A percentile compares a stretch with the other conserved stretches of the same genome.
Conservation (phyloP, 2,113 vertebrate genomes). For the Penelope pileata region DNA sequence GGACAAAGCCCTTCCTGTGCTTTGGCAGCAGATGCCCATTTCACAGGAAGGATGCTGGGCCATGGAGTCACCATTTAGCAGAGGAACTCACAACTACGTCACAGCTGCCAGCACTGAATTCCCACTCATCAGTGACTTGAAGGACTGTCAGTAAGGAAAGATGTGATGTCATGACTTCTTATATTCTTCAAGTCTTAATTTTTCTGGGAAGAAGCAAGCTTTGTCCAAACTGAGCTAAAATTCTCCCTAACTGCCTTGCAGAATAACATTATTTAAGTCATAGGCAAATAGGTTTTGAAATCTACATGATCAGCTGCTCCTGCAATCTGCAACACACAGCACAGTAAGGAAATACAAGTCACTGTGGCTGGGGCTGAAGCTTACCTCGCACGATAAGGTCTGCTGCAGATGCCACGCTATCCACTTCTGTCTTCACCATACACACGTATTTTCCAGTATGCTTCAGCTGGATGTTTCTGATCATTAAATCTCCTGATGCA, state of each 20-base stretch:
- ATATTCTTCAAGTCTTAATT: background rate
- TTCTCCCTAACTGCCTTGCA: background rate
- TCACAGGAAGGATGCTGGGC: background rate
- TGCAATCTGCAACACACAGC: background rate
- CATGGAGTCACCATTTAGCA: background rate
- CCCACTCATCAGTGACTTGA: background rate
- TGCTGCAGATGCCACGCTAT: conserved; percentile 89
- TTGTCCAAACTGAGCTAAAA: background rate
- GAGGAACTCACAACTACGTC: background rate
- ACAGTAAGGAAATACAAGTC: fast-evolving
- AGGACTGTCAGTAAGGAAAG: background rate
- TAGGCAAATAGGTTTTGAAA: background rate
- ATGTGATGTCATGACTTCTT: background rate
- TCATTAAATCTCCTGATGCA: conserved; percentile 91
- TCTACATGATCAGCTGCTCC: fast-evolving
- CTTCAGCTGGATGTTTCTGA: conserved; percentile 93
- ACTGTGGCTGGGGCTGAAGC: background rate
- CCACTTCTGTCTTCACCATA: conserved; percentile 88
- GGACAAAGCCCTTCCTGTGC: background rate
- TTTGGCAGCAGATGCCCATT: background rate
- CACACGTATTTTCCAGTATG: conserved; percentile 93
- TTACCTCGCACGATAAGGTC: conserved; percentile 93
- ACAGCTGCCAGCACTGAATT: background rate
- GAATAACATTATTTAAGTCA: background rate
- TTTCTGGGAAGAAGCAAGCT: background rate